Evolutionary conservation across 2,797 vertebrate species (phyloP), one percentile per base, ranked within the genome.

Genomic region (Alcedo quadribrachys): DNA sequence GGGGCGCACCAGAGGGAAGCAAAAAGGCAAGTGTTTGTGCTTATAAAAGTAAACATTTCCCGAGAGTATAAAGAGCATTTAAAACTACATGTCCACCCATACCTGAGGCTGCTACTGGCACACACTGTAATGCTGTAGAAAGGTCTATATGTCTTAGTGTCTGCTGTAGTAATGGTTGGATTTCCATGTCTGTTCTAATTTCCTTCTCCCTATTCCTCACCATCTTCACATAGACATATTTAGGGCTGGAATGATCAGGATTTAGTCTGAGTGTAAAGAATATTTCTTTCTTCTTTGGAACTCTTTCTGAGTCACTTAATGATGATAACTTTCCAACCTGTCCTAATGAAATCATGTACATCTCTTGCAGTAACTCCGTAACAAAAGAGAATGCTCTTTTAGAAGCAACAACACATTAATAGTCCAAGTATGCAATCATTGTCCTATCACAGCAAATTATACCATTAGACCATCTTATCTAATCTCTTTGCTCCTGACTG

Each of bases 381-480:
- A 58, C 30, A 66, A 51, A 81, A 66, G 45, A 88, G 54, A 89
- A 91, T 60, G 50, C 40, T 87, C 12, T 77, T 90, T 94, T 78
- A 83, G 83, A 93, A 89, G 54, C 43, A 91, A 51, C 79, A 94
- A 30, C 73, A 78, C 48, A 66, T 90, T 82, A 88, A 89, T 75
- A 94, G 79, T 62, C 58, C 48, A 94, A 90, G 66, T 93, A 71
- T 71, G 73, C 63, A 91, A 71, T 93, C 75, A 37, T 55, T 80
- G 78, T 87, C 75, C 75, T 87, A 82, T 86, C 68, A 66, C 65
- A 94, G 76, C 55, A 87, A 95, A 94, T 92, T 88, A 90, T 90
- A 60, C 58, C 61, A 80, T 90, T 94, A 93, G 71, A 90, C 87
- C 61, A 55, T 40, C 13, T 91, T 89, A 92, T 85, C 78, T 91